Evolutionary conservation across 2,113 vertebrate genomes (phyloP).

Genomic region (Sinosuthora webbiana): DNA sequence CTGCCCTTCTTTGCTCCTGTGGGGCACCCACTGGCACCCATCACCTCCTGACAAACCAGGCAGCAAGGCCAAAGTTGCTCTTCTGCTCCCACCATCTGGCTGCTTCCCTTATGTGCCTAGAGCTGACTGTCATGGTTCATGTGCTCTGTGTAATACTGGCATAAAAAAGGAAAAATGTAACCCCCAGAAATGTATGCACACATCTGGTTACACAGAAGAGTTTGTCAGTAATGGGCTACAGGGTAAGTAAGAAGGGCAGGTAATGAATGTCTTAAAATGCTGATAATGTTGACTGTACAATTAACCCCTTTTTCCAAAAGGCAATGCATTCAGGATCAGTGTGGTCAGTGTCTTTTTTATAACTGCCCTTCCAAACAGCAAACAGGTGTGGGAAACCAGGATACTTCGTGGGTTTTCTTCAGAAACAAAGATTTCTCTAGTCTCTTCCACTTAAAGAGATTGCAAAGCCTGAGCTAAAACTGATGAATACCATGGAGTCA

Average conservation of each 20-base stretch:
- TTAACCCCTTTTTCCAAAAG: not conserved
- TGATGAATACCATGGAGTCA: not conserved
- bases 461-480: not conserved
- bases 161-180: not conserved
- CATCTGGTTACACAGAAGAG: accelerated
- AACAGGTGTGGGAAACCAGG: accelerated
- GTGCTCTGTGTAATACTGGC: not conserved
- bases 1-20: not conserved
- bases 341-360: not conserved
- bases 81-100: not conserved
- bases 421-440: not conserved
- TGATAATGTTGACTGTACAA: not conserved
- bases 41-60: not conserved
- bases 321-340: not conserved
- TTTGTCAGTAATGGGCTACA: not conserved
- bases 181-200: not conserved
- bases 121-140: accelerated
- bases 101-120: not conserved
- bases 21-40: no score
- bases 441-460: not conserved
- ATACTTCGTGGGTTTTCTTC: not conserved
- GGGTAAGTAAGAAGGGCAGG: not conserved
- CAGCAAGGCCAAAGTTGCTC: not conserved
- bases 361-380: not conserved
- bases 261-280: not conserved